phyloP scores from a whole-genome alignment of 2,797 vertebrate genomes.

The Chaetophractus vellerosus region DNA sequence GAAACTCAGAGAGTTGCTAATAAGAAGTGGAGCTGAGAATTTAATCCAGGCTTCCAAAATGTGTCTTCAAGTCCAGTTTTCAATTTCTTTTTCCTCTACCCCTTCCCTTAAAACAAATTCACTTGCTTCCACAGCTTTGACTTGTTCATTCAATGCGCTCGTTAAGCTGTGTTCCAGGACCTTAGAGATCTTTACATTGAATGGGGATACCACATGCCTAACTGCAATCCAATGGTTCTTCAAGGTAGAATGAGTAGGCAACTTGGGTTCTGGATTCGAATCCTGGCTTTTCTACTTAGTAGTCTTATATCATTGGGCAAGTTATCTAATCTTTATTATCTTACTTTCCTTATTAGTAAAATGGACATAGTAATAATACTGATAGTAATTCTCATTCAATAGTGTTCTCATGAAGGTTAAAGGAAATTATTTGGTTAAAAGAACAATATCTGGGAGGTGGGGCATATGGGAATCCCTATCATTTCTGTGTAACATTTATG shows the following conservation, averaged over 20 bases:
- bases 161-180: background rate
- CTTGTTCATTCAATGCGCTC: background rate
- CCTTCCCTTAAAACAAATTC: background rate
- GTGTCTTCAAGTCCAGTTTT: background rate
- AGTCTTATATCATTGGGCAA: background rate
- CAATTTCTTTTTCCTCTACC: background rate
- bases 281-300: background rate
- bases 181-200: background rate
- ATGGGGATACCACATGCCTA: background rate
- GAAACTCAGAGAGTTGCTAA: background rate
- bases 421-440: background rate
- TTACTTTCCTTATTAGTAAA: background rate
- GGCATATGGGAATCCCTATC: too few relatives aligned
- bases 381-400: background rate
- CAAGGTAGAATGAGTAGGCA: background rate
- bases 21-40: background rate
- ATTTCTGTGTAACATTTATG: too few relatives aligned
- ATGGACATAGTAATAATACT: background rate
- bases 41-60: background rate
- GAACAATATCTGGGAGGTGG: too few relatives aligned
- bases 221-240: background rate
- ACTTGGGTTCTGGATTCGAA: background rate
- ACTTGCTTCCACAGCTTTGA: background rate
- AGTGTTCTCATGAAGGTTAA: background rate
- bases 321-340: background rate